Evolutionary conservation across 2,113 vertebrate genomes (phyloP), one percentile per base, ranked within the genome.

Genomic region (Neolamprologus hecqui): DNA sequence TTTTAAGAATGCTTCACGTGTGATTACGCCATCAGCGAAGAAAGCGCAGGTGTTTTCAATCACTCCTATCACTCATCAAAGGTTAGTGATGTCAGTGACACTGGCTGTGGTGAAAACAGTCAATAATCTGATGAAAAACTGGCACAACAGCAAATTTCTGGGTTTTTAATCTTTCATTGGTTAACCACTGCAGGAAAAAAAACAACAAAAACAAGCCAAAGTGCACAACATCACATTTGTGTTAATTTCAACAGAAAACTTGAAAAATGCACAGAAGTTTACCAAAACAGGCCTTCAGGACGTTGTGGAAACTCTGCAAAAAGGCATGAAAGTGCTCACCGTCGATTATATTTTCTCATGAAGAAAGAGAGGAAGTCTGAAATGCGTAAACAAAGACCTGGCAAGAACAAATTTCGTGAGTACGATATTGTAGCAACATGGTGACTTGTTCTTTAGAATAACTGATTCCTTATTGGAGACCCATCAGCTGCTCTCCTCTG

Each of bases 341-440:
- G 4, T 77, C 26, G 1, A 77, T 49, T 7, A 28, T 13, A 13
- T 51, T 77, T 49, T 77, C 26, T 1, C 40, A 12, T 0, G 26
- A 77, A 77, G 26, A 77, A 51, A 33, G 17, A 77, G 73, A 51
- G 73, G 73, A 51, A 77, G 73, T 77, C 45, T 51, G 45, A 77
- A 33, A 51, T 51, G 4, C 0, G 15, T 33, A 51, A 77, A 77
- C 73, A 77, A 77, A 51, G 73, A 51, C 15, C 73, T 51, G 45
- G 6, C 26, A n/a, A 51, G 26, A 77, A 6, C 70, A 77, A n/a
- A 12, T 51, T 77, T 51, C 10, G 0, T 77, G 73, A 19, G 8
- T n/a, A 51, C 0, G 15, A 19, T n/a, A 51, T 33, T 77, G 73
- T 77, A 77, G 45, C 17, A 77, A 77, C 45, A 13, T 13, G 42